Conservation (phyloP, 2,113 vertebrate species). For the Jacana jacana region DNA sequence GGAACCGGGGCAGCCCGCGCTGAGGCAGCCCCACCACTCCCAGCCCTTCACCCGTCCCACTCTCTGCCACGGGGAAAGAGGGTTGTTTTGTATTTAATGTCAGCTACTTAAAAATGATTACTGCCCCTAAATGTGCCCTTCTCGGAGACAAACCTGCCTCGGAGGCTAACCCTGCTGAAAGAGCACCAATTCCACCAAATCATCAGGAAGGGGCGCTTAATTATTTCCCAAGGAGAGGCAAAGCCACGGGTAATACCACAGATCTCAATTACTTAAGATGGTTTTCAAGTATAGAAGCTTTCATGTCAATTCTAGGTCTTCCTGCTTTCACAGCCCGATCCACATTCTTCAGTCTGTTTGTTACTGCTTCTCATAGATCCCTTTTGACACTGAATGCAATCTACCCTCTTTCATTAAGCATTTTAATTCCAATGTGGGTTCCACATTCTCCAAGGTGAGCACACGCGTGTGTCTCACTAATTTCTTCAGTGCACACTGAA, state of each 20-base stretch:
- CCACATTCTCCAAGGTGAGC: neutral
- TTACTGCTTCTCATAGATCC: constrained; percentile 25
- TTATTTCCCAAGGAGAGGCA: constrained; percentile 24
- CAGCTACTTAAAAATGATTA: neutral
- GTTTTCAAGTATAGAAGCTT: neutral
- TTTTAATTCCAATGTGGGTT: neutral
- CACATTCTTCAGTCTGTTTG: neutral
- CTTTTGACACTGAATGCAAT: constrained; percentile 10
- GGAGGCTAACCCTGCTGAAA: neutral
- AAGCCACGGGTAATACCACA: neutral
- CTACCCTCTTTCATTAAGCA: neutral
- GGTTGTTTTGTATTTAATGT: neutral
- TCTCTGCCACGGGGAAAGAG: neutral
- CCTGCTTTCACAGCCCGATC: neutral
- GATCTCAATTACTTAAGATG: neutral
- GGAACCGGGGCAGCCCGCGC: neutral
- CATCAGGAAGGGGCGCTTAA: constrained; percentile 7
- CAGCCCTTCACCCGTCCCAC: neutral
- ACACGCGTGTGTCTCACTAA: no score
- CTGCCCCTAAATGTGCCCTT: neutral
- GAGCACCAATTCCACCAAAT: neutral
- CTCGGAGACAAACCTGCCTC: constrained; percentile 46
- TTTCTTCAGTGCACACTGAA: no score
- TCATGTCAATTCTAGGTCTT: neutral
- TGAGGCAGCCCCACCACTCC: neutral